Conservation (phyloP, 92 coral and sea anemone genomes). For the Zoanthus sociatus region DNA sequence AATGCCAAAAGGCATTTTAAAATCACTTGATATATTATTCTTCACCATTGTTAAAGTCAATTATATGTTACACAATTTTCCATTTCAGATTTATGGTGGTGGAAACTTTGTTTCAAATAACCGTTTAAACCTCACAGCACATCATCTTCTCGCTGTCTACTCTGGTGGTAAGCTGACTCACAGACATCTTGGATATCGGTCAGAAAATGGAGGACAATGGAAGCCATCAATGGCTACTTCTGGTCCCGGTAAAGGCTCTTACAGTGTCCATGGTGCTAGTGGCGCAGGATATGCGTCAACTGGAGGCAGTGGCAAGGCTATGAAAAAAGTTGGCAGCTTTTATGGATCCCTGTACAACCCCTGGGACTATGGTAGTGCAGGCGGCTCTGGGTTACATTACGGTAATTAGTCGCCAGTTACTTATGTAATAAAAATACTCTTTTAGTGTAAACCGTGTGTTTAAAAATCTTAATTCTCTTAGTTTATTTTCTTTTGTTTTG, state of each 20-base stretch:
- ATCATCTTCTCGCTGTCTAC: slow-evolving; percentile 70
- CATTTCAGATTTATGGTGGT: slow-evolving; percentile 72
- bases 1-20: no score
- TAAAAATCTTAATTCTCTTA: neutral
- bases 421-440: no score
- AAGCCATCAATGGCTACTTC: slow-evolving; percentile 37
- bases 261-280: slow-evolving; percentile 57
- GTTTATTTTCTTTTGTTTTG: neutral
- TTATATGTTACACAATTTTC: no score
- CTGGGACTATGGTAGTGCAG: slow-evolving; percentile 82
- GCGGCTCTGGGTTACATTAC: slow-evolving; percentile 75
- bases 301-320: slow-evolving; percentile 72
- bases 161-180: slow-evolving; percentile 77
- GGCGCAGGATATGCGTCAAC: slow-evolving; percentile 76
- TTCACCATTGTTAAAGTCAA: no score
- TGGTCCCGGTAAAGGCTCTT: slow-evolving; percentile 78
- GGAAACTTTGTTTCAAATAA: slow-evolving; percentile 76
- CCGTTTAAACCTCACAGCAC: slow-evolving; percentile 69
- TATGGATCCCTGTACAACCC: slow-evolving; percentile 77
- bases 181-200: slow-evolving; percentile 73
- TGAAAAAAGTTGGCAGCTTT: slow-evolving; percentile 58
- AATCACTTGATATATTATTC: neutral
- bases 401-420: slow-evolving; percentile 46
- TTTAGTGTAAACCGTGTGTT: no score
- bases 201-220: slow-evolving; percentile 62